Percentiles rank a stretch among this genome's conserved stretches.
These are phyloP conservation scores for Boloria selene DNA, from an alignment of 2,888 invertebrate genomes.

Conservation along the genomic window DNA sequence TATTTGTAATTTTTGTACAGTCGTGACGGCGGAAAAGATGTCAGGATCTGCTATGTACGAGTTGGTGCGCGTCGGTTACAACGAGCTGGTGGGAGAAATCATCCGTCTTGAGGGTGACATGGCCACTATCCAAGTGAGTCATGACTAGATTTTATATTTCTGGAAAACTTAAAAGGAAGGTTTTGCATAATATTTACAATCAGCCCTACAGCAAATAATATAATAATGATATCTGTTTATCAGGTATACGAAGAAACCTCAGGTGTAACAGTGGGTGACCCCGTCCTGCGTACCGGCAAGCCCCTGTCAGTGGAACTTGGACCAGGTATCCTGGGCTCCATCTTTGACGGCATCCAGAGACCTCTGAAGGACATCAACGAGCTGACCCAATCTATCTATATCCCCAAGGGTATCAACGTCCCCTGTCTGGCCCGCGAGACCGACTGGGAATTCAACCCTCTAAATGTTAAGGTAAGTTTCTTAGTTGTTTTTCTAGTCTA, in stretches of 20 bases:
- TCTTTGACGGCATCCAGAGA: constrained; percentile 99
- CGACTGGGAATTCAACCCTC: constrained; percentile 96
- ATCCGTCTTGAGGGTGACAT: constrained; percentile 99
- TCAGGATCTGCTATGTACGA: constrained; percentile 99
- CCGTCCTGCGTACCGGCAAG: constrained; percentile 98
- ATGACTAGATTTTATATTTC: neutral
- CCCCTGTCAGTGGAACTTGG: constrained; percentile 99
- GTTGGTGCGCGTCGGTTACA: constrained; percentile 98
- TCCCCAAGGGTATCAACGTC: constrained; percentile 98
- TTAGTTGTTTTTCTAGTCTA: neutral
- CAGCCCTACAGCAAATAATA: neutral
- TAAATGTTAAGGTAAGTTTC: constrained; percentile 85
- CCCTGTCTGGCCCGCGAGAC: constrained; percentile 92
- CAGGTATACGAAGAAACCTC: constrained; percentile 97
- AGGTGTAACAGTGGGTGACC: constrained; percentile 99
- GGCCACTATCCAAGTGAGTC: constrained; percentile 98
- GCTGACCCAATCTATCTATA: constrained; percentile 97
- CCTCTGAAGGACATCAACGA: constrained; percentile 98
- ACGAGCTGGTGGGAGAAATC: constrained; percentile 99
- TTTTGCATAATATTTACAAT: neutral
- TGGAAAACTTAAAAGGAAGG: neutral
- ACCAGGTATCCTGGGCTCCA: constrained; percentile 99
- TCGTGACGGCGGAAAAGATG: constrained; percentile 99
- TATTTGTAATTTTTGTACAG: constrained; percentile 72
- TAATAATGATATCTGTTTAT: neutral